Conservation (phyloP, 2,888 invertebrate species). For the Polydrusus cervinus region DNA sequence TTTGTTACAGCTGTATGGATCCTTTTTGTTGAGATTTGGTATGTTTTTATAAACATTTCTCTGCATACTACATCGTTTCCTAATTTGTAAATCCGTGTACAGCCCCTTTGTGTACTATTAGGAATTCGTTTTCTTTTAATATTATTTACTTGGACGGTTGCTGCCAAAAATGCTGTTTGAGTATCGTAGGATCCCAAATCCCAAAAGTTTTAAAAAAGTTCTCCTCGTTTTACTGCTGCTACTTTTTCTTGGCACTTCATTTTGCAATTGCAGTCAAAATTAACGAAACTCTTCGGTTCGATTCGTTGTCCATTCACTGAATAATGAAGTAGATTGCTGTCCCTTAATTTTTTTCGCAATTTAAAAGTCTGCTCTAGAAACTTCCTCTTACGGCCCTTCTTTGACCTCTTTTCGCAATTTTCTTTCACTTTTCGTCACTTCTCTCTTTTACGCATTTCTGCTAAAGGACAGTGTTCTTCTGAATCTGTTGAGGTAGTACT, state of each 20-base stretch:
- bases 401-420: constrained; percentile 4
- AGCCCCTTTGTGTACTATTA: constrained; percentile 8
- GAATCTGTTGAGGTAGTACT: constrained; percentile 12
- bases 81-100: constrained; percentile 6
- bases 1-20: neutral
- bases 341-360: constrained; percentile 16
- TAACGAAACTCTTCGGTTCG: constrained; percentile 3
- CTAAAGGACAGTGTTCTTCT: constrained; percentile 13
- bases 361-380: constrained; percentile 6
- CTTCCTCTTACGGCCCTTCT: neutral
- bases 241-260: constrained; percentile 15
- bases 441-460: constrained; percentile 14
- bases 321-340: constrained; percentile 10
- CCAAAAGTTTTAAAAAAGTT: constrained; percentile 23
- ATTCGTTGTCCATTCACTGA: constrained; percentile 6
- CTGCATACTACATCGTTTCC: constrained; percentile 10
- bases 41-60: constrained; percentile 19
- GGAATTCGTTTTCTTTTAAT: constrained; percentile 22
- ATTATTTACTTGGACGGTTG: neutral
- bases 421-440: constrained; percentile 5
- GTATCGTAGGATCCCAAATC: constrained; percentile 27
- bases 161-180: constrained; percentile 23
- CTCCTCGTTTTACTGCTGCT: constrained; percentile 9
- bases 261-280: constrained; percentile 19
- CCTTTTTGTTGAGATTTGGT: constrained; percentile 4